Evolutionary conservation across 2,113 vertebrate species (phyloP).

Genomic region (Xenopus tropicalis): DNA sequence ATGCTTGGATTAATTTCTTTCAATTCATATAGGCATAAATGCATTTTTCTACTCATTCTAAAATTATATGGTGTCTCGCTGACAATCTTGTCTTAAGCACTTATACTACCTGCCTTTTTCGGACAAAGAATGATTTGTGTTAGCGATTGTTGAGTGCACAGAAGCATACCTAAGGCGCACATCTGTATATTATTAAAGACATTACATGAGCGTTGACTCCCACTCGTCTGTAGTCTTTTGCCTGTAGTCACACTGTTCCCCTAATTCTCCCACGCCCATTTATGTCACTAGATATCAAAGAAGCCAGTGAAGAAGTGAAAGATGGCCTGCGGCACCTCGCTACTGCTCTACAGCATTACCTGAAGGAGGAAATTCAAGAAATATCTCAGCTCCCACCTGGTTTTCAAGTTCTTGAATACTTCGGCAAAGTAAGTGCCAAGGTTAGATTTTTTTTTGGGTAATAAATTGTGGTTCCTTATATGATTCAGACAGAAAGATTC

Average conservation of each 20-base stretch:
- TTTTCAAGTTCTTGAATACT: conserved; percentile 77
- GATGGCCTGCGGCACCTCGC: conserved; percentile 79
- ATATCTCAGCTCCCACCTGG: conserved; percentile 66
- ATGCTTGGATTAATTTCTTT: no score
- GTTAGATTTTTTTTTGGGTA: conserved; percentile 39
- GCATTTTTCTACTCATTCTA: no score
- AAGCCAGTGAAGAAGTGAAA: conserved; percentile 81
- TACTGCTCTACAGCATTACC: conserved; percentile 75
- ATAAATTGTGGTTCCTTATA: not conserved
- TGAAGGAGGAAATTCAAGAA: conserved; percentile 71
- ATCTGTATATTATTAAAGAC: not conserved
- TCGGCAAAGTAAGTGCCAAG: conserved; percentile 82
- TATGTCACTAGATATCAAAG: conserved; percentile 67
- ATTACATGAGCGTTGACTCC: not conserved
- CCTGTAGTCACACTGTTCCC: no score
- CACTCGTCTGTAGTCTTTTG: not conserved
- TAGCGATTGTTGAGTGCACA: no score
- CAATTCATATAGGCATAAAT: no score
- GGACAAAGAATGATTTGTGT: no score
- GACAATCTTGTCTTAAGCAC: no score
- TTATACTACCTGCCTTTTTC: no score
- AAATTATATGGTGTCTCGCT: no score
- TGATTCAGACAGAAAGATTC: no score
- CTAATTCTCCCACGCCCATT: conserved; percentile 8
- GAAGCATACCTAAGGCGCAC: no score